Conservation (phyloP, 2,888 invertebrate genomes). For the Idaea straminata region DNA sequence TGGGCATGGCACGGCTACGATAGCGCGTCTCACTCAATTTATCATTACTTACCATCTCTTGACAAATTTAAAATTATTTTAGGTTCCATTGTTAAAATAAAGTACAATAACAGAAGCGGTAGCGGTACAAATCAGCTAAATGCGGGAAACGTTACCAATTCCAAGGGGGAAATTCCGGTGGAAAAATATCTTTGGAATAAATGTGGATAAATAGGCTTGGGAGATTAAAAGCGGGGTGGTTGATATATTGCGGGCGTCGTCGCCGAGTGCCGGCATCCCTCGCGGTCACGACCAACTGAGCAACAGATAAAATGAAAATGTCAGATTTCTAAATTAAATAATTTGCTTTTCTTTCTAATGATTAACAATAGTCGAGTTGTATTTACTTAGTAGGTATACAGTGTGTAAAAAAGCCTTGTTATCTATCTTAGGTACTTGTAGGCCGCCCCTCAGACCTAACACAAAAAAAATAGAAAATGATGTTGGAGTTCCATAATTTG, state of each 20-base stretch:
- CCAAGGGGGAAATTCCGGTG: constrained; percentile 71
- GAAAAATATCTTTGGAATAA: constrained; percentile 74
- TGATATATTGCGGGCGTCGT: constrained; percentile 63
- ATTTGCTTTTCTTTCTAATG: constrained; percentile 20
- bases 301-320: constrained; percentile 47
- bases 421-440: no score
- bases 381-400: no score
- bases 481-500: no score
- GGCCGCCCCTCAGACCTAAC: no score
- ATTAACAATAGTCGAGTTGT: no score
- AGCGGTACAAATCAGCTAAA: constrained; percentile 70
- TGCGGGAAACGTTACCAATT: constrained; percentile 68
- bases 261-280: constrained; percentile 37
- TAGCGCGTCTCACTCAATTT: constrained; percentile 44
- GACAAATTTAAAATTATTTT: constrained; percentile 57
- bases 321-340: constrained; percentile 43
- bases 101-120: constrained; percentile 60
- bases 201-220: constrained; percentile 74
- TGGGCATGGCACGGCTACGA: constrained; percentile 27
- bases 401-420: no score
- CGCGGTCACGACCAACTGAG: constrained; percentile 36
- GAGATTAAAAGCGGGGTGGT: constrained; percentile 69
- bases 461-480: no score
- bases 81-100: constrained; percentile 59
- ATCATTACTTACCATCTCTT: constrained; percentile 49